phyloP scores from a whole-genome alignment of 2,113 vertebrate genomes.

The Haemorhous mexicanus region DNA sequence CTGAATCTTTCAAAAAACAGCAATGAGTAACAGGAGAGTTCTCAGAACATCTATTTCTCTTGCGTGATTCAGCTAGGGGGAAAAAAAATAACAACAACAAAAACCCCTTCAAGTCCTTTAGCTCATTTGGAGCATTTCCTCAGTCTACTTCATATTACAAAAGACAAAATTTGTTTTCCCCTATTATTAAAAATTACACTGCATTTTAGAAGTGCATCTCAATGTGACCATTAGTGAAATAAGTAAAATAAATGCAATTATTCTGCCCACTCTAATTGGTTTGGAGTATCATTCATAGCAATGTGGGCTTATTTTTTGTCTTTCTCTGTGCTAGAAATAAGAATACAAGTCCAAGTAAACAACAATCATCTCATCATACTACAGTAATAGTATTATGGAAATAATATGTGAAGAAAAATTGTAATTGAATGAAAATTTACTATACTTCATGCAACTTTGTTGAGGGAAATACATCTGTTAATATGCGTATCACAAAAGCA shows the following conservation, averaged over 20 bases:
- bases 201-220: neutral
- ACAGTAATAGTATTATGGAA: neutral
- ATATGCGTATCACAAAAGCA: neutral
- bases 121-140: neutral
- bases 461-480: neutral
- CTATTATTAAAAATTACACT: neutral
- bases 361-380: neutral
- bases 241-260: neutral
- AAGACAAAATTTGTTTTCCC: neutral
- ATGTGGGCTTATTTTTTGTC: neutral
- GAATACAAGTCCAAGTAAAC: neutral
- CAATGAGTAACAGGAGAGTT: neutral
- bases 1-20: neutral
- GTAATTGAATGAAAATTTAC: neutral
- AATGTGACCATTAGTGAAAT: neutral
- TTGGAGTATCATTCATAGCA: neutral
- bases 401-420: neutral
- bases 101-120: neutral
- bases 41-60: neutral
- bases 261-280: neutral
- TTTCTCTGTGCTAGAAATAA: neutral
- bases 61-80: fast-evolving
- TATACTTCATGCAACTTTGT: neutral
- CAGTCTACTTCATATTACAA: neutral
- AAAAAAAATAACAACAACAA: neutral